Evolutionary conservation across 2,113 vertebrate species (phyloP).

Genomic region (Neomonachus schauinslandi): DNA sequence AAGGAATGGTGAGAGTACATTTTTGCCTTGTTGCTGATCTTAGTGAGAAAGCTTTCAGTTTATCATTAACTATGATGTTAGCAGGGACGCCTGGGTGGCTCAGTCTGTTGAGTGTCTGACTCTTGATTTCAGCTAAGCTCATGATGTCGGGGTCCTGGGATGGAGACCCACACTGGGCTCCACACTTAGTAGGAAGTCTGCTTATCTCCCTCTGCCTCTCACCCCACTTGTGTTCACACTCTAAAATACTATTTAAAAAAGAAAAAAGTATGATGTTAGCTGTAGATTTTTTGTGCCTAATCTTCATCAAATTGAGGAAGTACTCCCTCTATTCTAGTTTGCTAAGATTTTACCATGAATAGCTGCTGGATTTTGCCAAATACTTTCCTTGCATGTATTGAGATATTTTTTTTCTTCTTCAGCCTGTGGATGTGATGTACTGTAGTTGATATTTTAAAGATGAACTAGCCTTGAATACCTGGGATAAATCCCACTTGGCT

Average conservation of each 20-base stretch:
- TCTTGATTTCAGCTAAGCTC: background rate
- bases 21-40: background rate
- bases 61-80: background rate
- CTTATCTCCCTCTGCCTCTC: background rate
- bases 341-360: background rate
- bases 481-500: background rate
- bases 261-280: background rate
- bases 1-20: background rate
- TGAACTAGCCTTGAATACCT: background rate
- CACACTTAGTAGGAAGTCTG: background rate
- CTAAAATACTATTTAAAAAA: background rate
- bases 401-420: background rate
- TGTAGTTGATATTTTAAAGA: background rate
- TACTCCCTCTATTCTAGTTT: background rate
- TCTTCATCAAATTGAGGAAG: background rate
- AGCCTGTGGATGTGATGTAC: background rate
- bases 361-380: background rate
- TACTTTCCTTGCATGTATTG: background rate
- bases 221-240: background rate
- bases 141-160: background rate
- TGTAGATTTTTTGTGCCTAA: background rate
- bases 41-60: background rate
- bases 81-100: background rate
- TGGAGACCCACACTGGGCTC: background rate
- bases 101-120: background rate